phyloP scores from a whole-genome alignment of 2,888 invertebrate species.

The Mylabris sibirica region DNA sequence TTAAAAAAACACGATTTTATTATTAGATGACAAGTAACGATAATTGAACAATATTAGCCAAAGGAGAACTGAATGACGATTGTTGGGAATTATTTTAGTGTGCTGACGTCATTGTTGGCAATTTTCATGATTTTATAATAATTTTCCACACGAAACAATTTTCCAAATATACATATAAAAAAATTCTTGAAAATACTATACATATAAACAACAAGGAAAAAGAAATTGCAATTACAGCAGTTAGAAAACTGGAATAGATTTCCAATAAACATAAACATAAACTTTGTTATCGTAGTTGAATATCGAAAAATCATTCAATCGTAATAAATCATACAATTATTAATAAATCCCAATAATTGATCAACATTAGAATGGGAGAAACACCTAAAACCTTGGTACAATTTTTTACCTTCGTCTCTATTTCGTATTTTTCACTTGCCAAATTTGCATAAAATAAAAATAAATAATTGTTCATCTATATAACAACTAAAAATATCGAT shows the following conservation, averaged over 20 bases:
- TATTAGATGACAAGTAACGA: neutral
- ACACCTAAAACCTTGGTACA: neutral
- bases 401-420: neutral
- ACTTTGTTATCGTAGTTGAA: too few species aligned
- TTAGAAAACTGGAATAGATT: too few species aligned
- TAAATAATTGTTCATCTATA: neutral
- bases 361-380: too few species aligned
- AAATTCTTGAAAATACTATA: neutral
- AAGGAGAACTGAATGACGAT: neutral
- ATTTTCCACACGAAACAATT: neutral
- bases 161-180: neutral
- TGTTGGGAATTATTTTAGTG: neutral
- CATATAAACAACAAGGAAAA: neutral
- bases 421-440: neutral
- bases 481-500: neutral
- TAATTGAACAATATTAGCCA: neutral
- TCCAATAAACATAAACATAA: too few species aligned
- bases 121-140: slow-evolving; percentile 1
- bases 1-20: neutral
- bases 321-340: too few species aligned
- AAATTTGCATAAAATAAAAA: neutral
- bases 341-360: too few species aligned
- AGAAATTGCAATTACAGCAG: neutral
- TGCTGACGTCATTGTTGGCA: slow-evolving; percentile 10
- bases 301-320: too few species aligned